Evolutionary conservation across 2,888 invertebrate species (phyloP).

Genomic region (Dynastes grantii): DNA sequence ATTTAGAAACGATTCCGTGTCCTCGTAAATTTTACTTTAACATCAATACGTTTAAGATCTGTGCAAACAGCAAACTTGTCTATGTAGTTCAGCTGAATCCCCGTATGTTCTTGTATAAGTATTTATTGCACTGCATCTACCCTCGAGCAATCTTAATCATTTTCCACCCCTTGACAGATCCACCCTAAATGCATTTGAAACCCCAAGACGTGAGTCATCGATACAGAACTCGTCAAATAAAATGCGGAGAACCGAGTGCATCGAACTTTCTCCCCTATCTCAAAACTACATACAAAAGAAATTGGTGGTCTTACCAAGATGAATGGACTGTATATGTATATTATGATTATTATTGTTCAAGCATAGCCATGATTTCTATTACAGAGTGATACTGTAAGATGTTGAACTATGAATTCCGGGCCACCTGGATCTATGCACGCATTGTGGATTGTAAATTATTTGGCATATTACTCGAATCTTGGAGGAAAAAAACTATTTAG

Average conservation of each 20-base stretch:
- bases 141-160: slow-evolving; percentile 46
- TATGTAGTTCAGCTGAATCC: not conserved
- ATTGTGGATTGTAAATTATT: too few relatives aligned
- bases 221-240: slow-evolving; percentile 44
- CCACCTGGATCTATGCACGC: too few relatives aligned
- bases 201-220: slow-evolving; percentile 38
- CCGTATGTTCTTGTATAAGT: slow-evolving; percentile 26
- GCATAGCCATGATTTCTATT: not conserved
- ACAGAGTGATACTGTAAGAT: too few relatives aligned
- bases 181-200: slow-evolving; percentile 32
- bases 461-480: too few relatives aligned
- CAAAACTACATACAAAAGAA: slow-evolving; percentile 4
- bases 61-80: slow-evolving; percentile 2
- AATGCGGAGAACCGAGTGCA: slow-evolving; percentile 37
- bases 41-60: not conserved
- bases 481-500: too few relatives aligned
- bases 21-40: slow-evolving; percentile 30
- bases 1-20: slow-evolving; percentile 22
- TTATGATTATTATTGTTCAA: not conserved
- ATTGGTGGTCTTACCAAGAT: not conserved
- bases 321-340: not conserved
- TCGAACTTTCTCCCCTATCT: slow-evolving; percentile 27
- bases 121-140: slow-evolving; percentile 39
- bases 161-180: slow-evolving; percentile 37
- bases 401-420: too few relatives aligned